A percentile compares a stretch with the other conserved stretches of the same genome.
Conservation (phyloP, 1,140 invertebrate genomes). For the Venturia canescens region DNA sequence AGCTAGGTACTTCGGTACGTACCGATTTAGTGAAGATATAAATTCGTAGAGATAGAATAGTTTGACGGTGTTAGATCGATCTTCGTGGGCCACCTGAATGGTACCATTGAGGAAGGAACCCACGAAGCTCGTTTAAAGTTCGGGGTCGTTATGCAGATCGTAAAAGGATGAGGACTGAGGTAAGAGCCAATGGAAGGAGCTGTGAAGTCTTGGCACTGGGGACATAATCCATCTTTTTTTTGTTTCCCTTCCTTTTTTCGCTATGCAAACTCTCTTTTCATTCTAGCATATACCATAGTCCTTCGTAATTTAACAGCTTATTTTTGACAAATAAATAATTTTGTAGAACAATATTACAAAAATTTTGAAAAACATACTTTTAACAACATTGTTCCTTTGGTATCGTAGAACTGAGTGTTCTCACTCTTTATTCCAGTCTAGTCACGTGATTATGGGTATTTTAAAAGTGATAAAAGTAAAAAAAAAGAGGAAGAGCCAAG, state of each 20-base stretch:
- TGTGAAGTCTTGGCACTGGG: constrained; percentile 1
- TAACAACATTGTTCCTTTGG: too few relatives aligned
- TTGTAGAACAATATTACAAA: too few relatives aligned
- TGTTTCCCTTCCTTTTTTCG: background rate
- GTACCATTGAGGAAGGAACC: constrained; percentile 23
- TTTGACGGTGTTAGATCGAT: constrained; percentile 17
- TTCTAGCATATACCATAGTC: background rate
- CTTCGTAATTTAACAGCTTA: background rate
- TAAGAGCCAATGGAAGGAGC: background rate
- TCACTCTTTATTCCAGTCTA: too few relatives aligned
- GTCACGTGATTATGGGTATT: too few relatives aligned
- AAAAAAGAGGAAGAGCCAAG: background rate
- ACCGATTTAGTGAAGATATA: background rate
- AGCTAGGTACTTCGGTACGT: background rate
- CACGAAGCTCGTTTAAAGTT: constrained; percentile 45
- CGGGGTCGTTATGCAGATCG: constrained; percentile 40
- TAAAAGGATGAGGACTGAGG: constrained; percentile 29
- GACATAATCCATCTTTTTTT: background rate
- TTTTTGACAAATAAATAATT: too few relatives aligned
- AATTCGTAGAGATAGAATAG: background rate
- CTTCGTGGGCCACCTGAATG: constrained; percentile 26
- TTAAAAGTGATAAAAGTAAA: too few relatives aligned
- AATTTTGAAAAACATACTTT: too few relatives aligned
- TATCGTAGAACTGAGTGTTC: too few relatives aligned
- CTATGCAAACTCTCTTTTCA: background rate